Conservation (phyloP, 2,113 vertebrate genomes). For the Centropus unirufus region DNA sequence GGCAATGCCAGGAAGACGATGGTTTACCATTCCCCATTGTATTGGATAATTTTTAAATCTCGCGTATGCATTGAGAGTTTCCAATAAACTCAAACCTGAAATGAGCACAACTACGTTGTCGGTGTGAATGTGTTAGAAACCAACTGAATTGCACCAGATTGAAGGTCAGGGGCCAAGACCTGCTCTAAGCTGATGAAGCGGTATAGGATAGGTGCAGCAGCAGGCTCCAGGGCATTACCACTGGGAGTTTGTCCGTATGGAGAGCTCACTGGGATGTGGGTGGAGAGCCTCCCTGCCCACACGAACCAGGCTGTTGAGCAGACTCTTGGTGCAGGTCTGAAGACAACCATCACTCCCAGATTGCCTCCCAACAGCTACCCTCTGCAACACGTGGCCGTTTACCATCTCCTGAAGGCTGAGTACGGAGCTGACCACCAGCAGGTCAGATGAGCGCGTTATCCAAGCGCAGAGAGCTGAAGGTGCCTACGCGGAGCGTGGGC, state of each 20-base stretch:
- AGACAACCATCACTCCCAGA: background rate
- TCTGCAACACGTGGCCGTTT: rapidly evolving
- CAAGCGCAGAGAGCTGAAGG: background rate
- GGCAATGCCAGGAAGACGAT: background rate
- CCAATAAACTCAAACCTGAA: background rate
- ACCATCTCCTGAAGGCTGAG: background rate
- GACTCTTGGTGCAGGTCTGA: background rate
- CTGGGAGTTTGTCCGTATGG: rapidly evolving
- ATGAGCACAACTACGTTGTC: background rate
- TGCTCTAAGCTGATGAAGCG: background rate
- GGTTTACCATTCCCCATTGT: background rate
- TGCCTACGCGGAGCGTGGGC: background rate
- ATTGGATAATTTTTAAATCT: background rate
- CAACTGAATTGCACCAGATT: background rate
- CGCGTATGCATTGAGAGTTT: background rate
- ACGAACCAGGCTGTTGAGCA: background rate
- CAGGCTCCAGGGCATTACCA: background rate
- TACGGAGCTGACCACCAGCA: background rate
- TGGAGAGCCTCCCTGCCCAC: background rate
- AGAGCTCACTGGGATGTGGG: background rate
- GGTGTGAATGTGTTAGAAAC: background rate
- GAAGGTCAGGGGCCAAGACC: background rate
- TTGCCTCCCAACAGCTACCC: background rate
- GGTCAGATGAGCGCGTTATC: background rate
- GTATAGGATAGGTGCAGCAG: background rate